Percentiles rank a stretch among this genome's conserved stretches.
Conservation (phyloP, 2,113 vertebrate genomes). For the Thalassarche chlororhynchos region DNA sequence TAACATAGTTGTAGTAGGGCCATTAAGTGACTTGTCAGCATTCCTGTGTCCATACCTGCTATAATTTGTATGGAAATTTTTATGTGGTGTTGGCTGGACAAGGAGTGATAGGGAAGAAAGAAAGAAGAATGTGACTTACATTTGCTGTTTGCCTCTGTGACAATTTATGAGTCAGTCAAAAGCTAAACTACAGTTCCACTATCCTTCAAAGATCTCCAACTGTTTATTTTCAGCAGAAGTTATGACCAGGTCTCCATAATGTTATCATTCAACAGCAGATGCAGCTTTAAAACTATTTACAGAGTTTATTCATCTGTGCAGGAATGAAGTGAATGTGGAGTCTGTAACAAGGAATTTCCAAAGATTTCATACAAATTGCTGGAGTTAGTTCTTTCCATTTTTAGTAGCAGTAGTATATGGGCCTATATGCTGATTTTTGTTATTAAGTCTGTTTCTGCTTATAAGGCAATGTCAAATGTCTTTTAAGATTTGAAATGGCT, state of each 20-base stretch:
- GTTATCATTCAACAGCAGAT: conserved; percentile 18
- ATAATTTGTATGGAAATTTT: not conserved
- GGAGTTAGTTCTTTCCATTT: not conserved
- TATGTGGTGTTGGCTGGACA: not conserved
- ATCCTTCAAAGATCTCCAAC: not conserved
- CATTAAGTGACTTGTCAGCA: not conserved
- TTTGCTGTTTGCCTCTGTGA: not conserved
- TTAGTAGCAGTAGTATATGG: not conserved
- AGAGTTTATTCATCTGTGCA: not conserved
- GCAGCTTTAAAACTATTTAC: not conserved
- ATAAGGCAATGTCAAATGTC: not conserved
- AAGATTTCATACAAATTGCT: not conserved
- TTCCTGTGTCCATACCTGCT: not conserved
- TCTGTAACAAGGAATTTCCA: not conserved
- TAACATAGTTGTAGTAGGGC: not conserved
- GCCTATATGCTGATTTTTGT: not conserved
- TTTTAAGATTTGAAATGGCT: not conserved
- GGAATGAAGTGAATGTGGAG: not conserved
- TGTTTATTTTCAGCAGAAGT: conserved; percentile 10
- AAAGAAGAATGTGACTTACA: not conserved
- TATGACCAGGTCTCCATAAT: not conserved
- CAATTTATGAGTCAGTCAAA: not conserved
- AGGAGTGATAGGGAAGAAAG: not conserved
- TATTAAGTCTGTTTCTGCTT: not conserved
- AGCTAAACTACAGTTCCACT: not conserved